These are phyloP conservation scores for Neostethus bicornis DNA, from an alignment of 2,797 vertebrate species.

Conservation along the genomic window DNA sequence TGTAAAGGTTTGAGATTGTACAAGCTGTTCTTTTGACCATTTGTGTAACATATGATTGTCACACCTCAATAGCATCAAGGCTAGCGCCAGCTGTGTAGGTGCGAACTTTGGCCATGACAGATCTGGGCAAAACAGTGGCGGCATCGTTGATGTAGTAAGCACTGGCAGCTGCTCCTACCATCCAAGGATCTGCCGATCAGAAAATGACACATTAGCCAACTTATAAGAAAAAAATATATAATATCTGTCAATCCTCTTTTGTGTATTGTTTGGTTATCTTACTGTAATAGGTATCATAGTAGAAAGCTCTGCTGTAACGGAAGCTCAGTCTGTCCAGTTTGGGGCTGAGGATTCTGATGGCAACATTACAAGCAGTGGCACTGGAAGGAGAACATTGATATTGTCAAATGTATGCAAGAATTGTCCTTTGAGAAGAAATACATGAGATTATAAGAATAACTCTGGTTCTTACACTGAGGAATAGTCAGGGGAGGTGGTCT, in stretches of 20 bases:
- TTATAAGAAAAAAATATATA: conserved; percentile 4
- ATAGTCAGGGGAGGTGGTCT: conserved; percentile 80
- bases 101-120: conserved; percentile 73
- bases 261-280: conserved; percentile 49
- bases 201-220: conserved; percentile 5
- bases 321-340: conserved; percentile 78
- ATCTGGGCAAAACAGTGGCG: conserved; percentile 73
- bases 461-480: conserved; percentile 79
- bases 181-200: conserved; percentile 69
- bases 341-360: conserved; percentile 77
- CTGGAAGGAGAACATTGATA: conserved; percentile 64
- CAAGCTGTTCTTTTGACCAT: not conserved
- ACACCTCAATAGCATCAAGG: conserved; percentile 84
- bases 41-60: not conserved
- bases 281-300: conserved; percentile 78
- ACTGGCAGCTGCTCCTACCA: conserved; percentile 79
- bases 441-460: not conserved
- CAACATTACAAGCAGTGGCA: conserved; percentile 85
- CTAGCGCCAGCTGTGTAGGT: conserved; percentile 81
- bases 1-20: too few species aligned
- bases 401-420: not conserved
- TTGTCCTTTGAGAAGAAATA: not conserved
- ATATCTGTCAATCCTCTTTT: not conserved
- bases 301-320: conserved; percentile 77
- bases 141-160: conserved; percentile 80